Evolutionary conservation across 2,113 vertebrate genomes (phyloP).

Genomic region (Pterocles orientalis): DNA sequence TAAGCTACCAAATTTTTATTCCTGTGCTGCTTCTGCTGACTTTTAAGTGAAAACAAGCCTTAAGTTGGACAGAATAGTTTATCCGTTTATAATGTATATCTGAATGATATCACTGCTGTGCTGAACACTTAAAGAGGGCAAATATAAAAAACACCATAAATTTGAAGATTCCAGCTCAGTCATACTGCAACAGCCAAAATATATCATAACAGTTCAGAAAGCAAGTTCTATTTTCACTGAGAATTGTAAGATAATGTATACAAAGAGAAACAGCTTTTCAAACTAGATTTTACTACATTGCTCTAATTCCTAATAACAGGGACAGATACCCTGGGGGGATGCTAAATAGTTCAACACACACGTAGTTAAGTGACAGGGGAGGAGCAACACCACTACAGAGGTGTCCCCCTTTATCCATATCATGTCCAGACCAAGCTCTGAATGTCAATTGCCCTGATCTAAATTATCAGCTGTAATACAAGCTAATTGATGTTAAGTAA

Average conservation of each 20-base stretch:
- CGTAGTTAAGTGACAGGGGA: conserved; percentile 2
- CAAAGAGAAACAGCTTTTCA: neutral
- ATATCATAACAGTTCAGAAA: neutral
- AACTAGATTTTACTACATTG: neutral
- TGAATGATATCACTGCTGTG: neutral
- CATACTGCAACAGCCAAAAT: neutral
- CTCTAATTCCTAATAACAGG: neutral
- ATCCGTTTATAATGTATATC: neutral
- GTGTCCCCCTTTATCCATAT: neutral
- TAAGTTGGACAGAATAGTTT: neutral
- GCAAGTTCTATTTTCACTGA: neutral
- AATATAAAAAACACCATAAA: neutral
- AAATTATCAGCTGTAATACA: neutral
- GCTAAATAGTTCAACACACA: neutral
- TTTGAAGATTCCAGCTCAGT: neutral
- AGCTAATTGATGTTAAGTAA: conserved; percentile 53
- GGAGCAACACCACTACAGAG: neutral
- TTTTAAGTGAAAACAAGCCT: neutral
- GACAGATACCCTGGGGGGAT: neutral
- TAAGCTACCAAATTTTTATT: neutral
- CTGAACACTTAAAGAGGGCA: neutral
- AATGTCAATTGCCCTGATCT: neutral
- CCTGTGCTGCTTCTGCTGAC: neutral
- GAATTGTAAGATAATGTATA: neutral
- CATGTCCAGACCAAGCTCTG: neutral